Evolutionary conservation across 2,888 invertebrate genomes (phyloP).

Genomic region (Leuctra nigra): DNA sequence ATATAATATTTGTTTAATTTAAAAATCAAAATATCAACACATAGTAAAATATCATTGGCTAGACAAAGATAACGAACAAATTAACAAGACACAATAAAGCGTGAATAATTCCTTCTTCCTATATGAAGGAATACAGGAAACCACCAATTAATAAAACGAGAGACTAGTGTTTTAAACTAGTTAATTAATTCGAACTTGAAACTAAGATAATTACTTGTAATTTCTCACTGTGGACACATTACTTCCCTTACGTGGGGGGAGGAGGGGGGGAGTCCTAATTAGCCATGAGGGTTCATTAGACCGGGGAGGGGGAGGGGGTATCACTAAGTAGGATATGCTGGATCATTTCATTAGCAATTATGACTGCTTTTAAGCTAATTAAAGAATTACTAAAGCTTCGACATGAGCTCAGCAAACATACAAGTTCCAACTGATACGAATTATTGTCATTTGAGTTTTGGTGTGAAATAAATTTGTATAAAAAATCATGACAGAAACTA

Average conservation of each 20-base stretch:
- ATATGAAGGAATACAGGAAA: constrained; percentile 5
- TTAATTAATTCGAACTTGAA: constrained; percentile 29
- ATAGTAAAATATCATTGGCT: too few species aligned
- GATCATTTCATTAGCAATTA: constrained; percentile 14
- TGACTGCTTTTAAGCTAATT: constrained; percentile 11
- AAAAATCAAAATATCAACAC: too few species aligned
- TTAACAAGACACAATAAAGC: too few species aligned
- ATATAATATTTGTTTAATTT: too few species aligned
- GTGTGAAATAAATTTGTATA: too few species aligned
- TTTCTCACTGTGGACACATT: constrained; percentile 8
- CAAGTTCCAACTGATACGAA: too few species aligned
- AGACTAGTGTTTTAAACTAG: constrained; percentile 23
- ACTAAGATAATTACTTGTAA: constrained; percentile 26
- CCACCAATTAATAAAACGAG: constrained; percentile 7
- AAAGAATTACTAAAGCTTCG: background rate
- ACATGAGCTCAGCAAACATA: too few species aligned
- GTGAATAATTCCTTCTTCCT: background rate
- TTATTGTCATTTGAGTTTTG: too few species aligned
- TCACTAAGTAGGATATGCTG: constrained; percentile 14
- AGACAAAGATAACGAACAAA: too few species aligned
- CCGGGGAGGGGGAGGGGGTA: background rate
- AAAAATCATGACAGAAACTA: too few species aligned
- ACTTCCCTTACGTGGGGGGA: constrained; percentile 13
- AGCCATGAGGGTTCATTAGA: constrained; percentile 9
- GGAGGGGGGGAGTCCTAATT: constrained; percentile 17